Evolutionary conservation across 2,797 vertebrate genomes (phyloP).

Genomic region (Delichon dasypus): DNA sequence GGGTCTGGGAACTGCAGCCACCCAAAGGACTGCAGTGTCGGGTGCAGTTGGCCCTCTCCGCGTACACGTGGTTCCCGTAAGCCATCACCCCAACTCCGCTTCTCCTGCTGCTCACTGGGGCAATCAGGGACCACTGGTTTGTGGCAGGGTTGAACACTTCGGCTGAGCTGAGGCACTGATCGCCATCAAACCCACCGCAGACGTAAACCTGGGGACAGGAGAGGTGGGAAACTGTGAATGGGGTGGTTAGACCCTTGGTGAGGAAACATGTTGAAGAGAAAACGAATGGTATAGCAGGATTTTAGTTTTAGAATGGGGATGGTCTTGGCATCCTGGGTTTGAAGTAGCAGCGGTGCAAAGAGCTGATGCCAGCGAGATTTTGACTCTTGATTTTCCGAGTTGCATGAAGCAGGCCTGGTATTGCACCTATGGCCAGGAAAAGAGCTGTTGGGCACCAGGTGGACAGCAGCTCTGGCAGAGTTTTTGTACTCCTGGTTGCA

Average conservation of each 20-base stretch:
- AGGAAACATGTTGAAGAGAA: background rate
- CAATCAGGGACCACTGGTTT: slow-evolving; percentile 78
- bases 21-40: background rate
- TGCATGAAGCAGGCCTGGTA: background rate
- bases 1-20: background rate
- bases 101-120: slow-evolving; percentile 77
- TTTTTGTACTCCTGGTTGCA: background rate
- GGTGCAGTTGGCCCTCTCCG: slow-evolving; percentile 59
- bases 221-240: background rate
- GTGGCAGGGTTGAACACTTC: slow-evolving; percentile 73
- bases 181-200: slow-evolving; percentile 80
- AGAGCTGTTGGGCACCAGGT: background rate
- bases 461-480: background rate
- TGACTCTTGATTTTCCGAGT: background rate
- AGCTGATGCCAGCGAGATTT: background rate
- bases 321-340: background rate
- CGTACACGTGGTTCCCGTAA: slow-evolving; percentile 74
- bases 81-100: slow-evolving; percentile 79
- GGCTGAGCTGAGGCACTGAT: slow-evolving; percentile 76
- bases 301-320: background rate
- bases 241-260: too few species aligned
- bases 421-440: background rate
- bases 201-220: slow-evolving; percentile 76
- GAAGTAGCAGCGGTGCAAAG: background rate
- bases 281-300: background rate